Conservation (phyloP, 2,888 invertebrate species). For the Agrotis segetum region DNA sequence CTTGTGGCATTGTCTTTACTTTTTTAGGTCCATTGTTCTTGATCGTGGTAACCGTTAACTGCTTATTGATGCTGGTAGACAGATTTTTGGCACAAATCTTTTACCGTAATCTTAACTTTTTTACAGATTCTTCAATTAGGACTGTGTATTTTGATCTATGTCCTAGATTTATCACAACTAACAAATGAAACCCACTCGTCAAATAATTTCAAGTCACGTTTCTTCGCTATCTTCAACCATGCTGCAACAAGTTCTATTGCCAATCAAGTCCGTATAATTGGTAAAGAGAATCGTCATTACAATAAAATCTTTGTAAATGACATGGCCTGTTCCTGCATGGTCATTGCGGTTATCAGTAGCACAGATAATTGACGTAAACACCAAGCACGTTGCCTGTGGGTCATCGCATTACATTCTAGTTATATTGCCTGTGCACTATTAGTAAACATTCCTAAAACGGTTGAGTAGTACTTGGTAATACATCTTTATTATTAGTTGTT, state of each 20-base stretch:
- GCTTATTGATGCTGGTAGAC: conserved; percentile 52
- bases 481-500: conserved; percentile 4
- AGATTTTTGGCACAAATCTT: conserved; percentile 42
- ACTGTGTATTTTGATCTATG: conserved; percentile 13
- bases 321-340: conserved; percentile 48
- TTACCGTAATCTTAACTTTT: conserved; percentile 28
- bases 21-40: conserved; percentile 64
- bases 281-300: conserved; percentile 27
- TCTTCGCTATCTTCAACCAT: background rate
- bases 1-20: conserved; percentile 69
- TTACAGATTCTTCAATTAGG: conserved; percentile 8
- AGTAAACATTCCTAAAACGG: conserved; percentile 30
- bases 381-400: conserved; percentile 45
- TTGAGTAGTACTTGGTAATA: background rate
- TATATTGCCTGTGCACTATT: conserved; percentile 28
- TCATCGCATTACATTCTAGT: conserved; percentile 40
- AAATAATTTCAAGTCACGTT: conserved; percentile 26
- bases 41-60: conserved; percentile 51
- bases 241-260: conserved; percentile 1
- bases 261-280: conserved; percentile 16
- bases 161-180: conserved; percentile 11
- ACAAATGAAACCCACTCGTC: background rate
- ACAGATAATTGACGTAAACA: conserved; percentile 54
- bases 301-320: conserved; percentile 52
- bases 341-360: conserved; percentile 55